These are phyloP conservation scores for Congeria kusceri DNA, from an alignment of 2,888 invertebrate species.

Conservation along the genomic window DNA sequence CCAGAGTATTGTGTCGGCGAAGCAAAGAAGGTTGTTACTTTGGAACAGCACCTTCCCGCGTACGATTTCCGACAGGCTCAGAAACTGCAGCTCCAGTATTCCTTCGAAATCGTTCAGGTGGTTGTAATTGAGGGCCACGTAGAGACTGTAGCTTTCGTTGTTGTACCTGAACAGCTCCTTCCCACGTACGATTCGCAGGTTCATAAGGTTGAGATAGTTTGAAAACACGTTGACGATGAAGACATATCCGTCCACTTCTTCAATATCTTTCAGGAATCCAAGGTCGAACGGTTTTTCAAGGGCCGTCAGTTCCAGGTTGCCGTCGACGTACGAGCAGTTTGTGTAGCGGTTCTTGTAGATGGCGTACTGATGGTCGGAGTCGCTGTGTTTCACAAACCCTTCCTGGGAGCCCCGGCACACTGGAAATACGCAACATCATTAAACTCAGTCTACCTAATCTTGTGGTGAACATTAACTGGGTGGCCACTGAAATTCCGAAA, in stretches of 20 bases:
- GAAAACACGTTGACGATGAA: constrained; percentile 97
- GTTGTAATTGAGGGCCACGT: constrained; percentile 79
- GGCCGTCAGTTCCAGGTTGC: constrained; percentile 98
- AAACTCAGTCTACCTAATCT: too few species aligned
- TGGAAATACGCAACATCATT: constrained; percentile 62
- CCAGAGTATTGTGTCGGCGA: constrained; percentile 96
- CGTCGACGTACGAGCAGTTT: constrained; percentile 99
- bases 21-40: constrained; percentile 97
- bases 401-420: constrained; percentile 79
- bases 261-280: constrained; percentile 95
- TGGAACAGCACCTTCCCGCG: constrained; percentile 96
- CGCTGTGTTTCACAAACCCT: constrained; percentile 72
- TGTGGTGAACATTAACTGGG: too few species aligned
- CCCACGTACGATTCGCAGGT: constrained; percentile 96
- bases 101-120: constrained; percentile 89
- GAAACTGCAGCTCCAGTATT: constrained; percentile 76
- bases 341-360: constrained; percentile 89
- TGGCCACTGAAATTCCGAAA: too few species aligned
- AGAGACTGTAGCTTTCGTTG: constrained; percentile 86
- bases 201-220: constrained; percentile 92
- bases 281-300: constrained; percentile 91
- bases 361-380: constrained; percentile 69
- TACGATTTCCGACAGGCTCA: constrained; percentile 90
- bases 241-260: constrained; percentile 97
- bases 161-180: constrained; percentile 95